Percentiles rank a stretch among this genome's conserved stretches.
Evolutionary conservation across 1,140 invertebrate genomes (phyloP).

Genomic region (Achroia grisella): DNA sequence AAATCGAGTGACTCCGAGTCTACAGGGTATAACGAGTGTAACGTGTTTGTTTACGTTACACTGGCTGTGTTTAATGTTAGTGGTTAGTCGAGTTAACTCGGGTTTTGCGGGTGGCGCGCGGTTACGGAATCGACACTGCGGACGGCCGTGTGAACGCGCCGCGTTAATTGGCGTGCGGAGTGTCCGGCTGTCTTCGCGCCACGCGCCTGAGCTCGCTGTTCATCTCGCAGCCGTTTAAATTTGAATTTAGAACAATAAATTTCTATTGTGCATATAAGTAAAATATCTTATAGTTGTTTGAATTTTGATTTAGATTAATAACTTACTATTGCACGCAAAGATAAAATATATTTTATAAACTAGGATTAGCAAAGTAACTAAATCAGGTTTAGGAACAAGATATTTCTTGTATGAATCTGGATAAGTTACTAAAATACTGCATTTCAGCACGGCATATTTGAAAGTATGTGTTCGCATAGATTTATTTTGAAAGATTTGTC

Average conservation of each 20-base stretch:
- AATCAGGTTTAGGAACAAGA: no score
- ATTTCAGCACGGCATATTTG: no score
- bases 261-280: conserved; percentile 9
- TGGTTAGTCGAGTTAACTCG: conserved; percentile 22
- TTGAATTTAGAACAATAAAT: conserved; percentile 42
- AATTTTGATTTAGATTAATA: no score
- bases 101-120: conserved; percentile 20
- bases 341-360: no score
- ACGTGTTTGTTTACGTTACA: conserved; percentile 41
- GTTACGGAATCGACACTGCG: conserved; percentile 21
- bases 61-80: conserved; percentile 9
- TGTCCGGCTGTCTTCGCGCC: conserved; percentile 52
- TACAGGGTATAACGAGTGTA: conserved; percentile 17
- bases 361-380: no score
- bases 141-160: conserved; percentile 50
- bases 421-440: no score
- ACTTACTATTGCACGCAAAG: no score
- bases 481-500: no score
- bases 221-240: conserved; percentile 35
- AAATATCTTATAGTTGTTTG: no score
- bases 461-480: no score
- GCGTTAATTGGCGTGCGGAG: conserved; percentile 60
- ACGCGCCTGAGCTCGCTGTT: conserved; percentile 41
- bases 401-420: no score
- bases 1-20: conserved; percentile 48